Conservation (phyloP, 2,113 vertebrate species). For the Sebastes schlegelii region DNA sequence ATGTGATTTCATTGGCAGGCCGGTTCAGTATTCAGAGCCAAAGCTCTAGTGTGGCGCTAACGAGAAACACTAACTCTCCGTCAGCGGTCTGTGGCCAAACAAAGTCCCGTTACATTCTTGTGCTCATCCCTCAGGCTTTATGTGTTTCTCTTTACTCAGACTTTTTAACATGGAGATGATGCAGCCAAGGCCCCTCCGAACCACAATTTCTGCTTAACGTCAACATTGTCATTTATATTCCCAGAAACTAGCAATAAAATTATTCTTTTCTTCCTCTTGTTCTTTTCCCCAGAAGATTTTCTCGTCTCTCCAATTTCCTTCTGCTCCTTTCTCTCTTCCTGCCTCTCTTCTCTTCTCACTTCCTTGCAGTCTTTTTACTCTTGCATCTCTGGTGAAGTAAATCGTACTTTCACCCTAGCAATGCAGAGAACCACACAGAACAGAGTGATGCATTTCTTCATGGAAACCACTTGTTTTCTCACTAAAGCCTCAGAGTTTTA, state of each 20-base stretch:
- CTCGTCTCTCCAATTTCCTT: slow-evolving; percentile 10
- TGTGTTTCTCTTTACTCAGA: slow-evolving; percentile 14
- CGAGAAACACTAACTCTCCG: slow-evolving; percentile 37
- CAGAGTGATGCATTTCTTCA: slow-evolving; percentile 19
- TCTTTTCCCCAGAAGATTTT: neutral
- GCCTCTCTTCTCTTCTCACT: neutral
- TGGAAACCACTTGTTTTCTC: slow-evolving; percentile 24
- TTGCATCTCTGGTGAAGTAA: neutral
- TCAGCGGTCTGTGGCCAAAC: slow-evolving; percentile 16
- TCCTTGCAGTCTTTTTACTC: neutral
- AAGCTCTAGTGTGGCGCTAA: slow-evolving; percentile 17
- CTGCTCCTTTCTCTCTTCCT: neutral
- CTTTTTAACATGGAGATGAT: slow-evolving; percentile 5
- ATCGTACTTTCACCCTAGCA: neutral
- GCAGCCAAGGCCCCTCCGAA: neutral
- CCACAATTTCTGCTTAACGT: slow-evolving; percentile 1
- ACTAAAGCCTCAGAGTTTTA: slow-evolving; percentile 15
- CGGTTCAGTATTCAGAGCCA: slow-evolving; percentile 14
- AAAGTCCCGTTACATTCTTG: slow-evolving; percentile 16
- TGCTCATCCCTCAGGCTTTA: slow-evolving; percentile 25
- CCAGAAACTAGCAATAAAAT: slow-evolving; percentile 4
- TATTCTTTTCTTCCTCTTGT: neutral
- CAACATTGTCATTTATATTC: slow-evolving; percentile 20
- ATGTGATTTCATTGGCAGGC: slow-evolving; percentile 36
- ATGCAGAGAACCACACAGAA: neutral